A percentile compares a stretch with the other conserved stretches of the same genome.
Conservation (phyloP, 2,113 vertebrate genomes). For the Malurus elegans region DNA sequence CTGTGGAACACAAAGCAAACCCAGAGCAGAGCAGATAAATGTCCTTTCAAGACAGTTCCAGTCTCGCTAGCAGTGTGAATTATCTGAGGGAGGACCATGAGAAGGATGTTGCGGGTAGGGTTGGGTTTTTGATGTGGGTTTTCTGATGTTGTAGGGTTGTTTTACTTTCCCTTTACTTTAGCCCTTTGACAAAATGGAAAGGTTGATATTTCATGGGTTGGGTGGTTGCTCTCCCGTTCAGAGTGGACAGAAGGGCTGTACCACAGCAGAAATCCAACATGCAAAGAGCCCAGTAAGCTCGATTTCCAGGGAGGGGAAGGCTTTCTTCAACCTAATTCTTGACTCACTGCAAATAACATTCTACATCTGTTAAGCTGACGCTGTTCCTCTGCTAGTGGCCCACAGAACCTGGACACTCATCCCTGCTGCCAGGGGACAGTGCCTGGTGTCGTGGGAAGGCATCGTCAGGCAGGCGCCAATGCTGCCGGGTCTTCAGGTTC, state of each 20-base stretch:
- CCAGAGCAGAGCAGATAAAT: background rate
- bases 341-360: rapidly evolving
- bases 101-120: background rate
- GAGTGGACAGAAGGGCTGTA: background rate
- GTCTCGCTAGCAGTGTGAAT: background rate
- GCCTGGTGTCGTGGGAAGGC: background rate
- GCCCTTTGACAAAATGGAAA: background rate
- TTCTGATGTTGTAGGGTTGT: background rate
- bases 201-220: background rate
- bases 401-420: background rate
- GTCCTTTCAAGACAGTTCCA: background rate
- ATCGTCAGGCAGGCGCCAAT: rapidly evolving
- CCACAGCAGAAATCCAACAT: background rate
- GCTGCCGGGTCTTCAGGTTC: rapidly evolving
- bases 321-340: background rate
- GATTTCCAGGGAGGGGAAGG: background rate
- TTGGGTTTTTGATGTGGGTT: background rate
- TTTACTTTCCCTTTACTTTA: background rate
- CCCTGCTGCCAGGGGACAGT: background rate
- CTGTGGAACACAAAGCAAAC: background rate
- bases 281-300: background rate
- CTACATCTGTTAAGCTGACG: rapidly evolving
- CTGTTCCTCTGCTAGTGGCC: background rate
- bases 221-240: background rate
- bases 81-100: background rate